Evolutionary conservation across 2,113 vertebrate genomes (phyloP).

Genomic region (Cynocephalus volans): DNA sequence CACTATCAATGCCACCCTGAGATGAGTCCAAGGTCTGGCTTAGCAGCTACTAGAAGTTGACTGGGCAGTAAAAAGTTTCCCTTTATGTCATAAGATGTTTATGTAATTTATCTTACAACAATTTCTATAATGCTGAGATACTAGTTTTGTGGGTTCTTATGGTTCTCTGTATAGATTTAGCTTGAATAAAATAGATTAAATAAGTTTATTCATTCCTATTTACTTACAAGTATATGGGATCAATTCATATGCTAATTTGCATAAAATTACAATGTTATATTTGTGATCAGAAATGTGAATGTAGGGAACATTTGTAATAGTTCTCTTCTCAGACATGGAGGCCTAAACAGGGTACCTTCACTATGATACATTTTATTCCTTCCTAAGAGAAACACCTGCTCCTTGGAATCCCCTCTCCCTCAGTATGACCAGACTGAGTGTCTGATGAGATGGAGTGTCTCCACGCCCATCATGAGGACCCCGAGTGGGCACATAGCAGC

Average conservation of each 20-base stretch:
- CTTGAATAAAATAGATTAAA: neutral
- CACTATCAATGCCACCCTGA: neutral
- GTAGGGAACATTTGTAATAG: no score
- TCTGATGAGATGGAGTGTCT: neutral
- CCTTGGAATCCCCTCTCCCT: neutral
- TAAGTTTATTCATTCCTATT: neutral
- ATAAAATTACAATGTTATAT: neutral
- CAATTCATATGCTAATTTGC: no score
- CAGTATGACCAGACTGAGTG: no score
- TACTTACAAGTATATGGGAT: no score
- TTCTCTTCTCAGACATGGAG: neutral
- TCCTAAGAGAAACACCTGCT: neutral
- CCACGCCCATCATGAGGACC: no score
- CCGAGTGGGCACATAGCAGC: accelerated
- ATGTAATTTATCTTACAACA: neutral
- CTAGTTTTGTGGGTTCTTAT: accelerated
- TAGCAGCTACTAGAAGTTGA: no score
- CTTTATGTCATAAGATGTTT: neutral
- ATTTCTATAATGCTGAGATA: neutral
- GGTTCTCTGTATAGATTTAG: neutral
- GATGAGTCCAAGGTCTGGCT: no score
- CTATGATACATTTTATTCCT: neutral
- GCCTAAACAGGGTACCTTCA: no score
- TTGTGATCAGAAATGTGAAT: neutral
- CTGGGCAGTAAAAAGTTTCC: neutral